Percentiles rank a stretch among this genome's conserved stretches.
Evolutionary conservation across 2,113 vertebrate species (phyloP).

Genomic region (Myotis yumanensis): DNA sequence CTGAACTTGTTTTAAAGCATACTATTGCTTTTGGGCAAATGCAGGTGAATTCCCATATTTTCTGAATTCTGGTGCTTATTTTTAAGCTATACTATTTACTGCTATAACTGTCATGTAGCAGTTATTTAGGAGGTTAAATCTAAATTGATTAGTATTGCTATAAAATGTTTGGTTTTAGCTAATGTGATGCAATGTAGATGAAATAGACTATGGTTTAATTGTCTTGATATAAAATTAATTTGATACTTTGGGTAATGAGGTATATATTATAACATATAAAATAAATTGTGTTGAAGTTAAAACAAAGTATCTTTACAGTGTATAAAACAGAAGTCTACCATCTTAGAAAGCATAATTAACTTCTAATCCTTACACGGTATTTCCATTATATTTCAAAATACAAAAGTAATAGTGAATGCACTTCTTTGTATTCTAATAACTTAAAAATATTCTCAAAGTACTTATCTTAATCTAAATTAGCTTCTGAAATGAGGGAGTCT

Average conservation of each 20-base stretch:
- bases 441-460: slow-evolving; percentile 13
- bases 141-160: slow-evolving; percentile 14
- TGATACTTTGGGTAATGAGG: slow-evolving; percentile 35
- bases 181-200: background rate
- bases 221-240: slow-evolving; percentile 44
- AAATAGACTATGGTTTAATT: slow-evolving; percentile 37
- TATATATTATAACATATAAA: background rate
- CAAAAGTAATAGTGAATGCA: background rate
- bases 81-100: background rate
- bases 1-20: slow-evolving; percentile 30
- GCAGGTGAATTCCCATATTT: background rate
- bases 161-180: slow-evolving; percentile 44
- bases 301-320: background rate
- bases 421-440: background rate
- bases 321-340: background rate
- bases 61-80: slow-evolving; percentile 13
- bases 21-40: slow-evolving; percentile 34
- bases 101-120: background rate
- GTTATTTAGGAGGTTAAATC: slow-evolving; percentile 38
- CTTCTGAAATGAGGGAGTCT: background rate
- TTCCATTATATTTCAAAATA: background rate
- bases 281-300: slow-evolving; percentile 40
- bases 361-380: background rate
- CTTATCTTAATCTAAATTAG: background rate
- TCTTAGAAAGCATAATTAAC: background rate